Base-by-base conservation (phyloP, 2,113 vertebrate species). In the Alouatta palliata region DNA sequence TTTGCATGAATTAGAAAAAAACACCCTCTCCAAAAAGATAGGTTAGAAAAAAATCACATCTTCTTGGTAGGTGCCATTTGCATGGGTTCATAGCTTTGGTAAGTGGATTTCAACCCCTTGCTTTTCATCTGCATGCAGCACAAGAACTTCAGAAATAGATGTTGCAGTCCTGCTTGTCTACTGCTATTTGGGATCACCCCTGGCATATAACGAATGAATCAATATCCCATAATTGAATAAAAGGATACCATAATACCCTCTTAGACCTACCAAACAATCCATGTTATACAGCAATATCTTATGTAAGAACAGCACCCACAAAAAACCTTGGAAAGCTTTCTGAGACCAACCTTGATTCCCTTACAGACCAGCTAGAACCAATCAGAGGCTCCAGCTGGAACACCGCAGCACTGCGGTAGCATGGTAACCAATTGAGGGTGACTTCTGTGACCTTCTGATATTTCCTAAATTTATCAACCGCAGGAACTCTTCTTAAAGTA, bases 391-490 rank as follows among this genome's bases (percentile, higher is more conserved):
- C 0, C 81, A 0, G 21, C 27, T 37, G 86, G 73, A 95, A 54
- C 84, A 92, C 3, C 12, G 5, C 0, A 1, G 32, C 6, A 45
- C 81, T 97, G 92, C 87, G 20, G 2, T 1, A 88, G 81, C 91
- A 27, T 13, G 54, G 77, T 40, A 58, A 61, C n/a, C 95, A 49
- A 0, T 2, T 19, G 70, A 71, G 81, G 87, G 7, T 95, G 97
- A 97, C 98, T 95, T 97, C 96, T 97, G 49, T 75, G 97, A 97
- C 96, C 96, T 98, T 96, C 89, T 93, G 96, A 35, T 96, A 79
- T 94, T 98, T 97, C 91, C 56, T 84, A 93, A 96, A 96, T 83
- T 96, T 23, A 58, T 93, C 91, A 47, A 94, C 96, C 92, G 89
- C 93, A 97, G 96, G 97, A 91, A 93, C 94, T 95, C 56, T 93